phyloP scores from a whole-genome alignment of 1,140 invertebrate genomes.

The Procambarus clarkii region DNA sequence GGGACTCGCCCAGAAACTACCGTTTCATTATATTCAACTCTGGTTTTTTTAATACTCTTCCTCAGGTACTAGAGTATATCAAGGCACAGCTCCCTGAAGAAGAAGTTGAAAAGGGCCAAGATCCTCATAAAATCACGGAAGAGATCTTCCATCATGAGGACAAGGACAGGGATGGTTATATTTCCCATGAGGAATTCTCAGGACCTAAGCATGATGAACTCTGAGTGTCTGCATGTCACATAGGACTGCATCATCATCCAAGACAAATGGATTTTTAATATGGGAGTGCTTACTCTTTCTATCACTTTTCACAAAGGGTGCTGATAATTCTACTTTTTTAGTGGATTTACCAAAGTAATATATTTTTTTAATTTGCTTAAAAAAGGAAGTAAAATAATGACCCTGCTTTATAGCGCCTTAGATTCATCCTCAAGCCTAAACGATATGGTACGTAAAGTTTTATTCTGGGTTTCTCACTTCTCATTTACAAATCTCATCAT shows the following conservation, averaged over 20 bases:
- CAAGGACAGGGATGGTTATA: conserved; percentile 95
- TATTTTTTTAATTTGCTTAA: neutral
- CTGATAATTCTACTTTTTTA: neutral
- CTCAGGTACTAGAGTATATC: conserved; percentile 55
- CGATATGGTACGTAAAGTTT: too few relatives aligned
- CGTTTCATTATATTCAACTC: neutral
- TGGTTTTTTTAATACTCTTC: neutral
- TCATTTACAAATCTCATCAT: neutral
- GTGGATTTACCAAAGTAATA: neutral
- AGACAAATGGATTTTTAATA: neutral
- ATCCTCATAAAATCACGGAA: conserved; percentile 88
- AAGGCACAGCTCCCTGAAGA: conserved; percentile 39
- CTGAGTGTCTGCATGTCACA: conserved; percentile 77
- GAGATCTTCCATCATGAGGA: conserved; percentile 98
- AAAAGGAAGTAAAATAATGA: neutral
- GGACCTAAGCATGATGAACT: conserved; percentile 98
- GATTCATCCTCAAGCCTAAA: neutral
- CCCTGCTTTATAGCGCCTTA: neutral
- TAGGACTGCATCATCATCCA: neutral
- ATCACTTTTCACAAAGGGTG: neutral
- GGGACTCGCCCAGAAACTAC: too few relatives aligned
- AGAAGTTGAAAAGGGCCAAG: conserved; percentile 49
- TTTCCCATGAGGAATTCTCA: conserved; percentile 96
- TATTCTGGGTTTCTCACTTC: neutral
- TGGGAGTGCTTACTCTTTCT: neutral